Evolutionary conservation across 2,888 invertebrate genomes (phyloP), one percentile per base, ranked within the genome.

Genomic region (Euphydryas editha): DNA sequence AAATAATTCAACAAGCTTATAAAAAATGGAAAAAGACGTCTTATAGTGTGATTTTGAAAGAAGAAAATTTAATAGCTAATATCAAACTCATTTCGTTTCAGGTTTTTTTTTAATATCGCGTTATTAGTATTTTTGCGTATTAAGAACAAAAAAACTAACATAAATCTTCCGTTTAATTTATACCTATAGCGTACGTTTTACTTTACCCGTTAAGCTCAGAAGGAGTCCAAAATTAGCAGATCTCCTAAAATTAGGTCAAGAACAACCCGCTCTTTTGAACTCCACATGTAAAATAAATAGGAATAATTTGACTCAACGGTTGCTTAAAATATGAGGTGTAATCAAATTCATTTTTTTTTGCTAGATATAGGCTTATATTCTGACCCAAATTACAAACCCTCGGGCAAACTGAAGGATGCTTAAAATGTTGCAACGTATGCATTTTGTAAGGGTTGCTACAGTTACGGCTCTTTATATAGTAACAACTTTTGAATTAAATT

Each of bases 371-470:
- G 74, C 76, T 69, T 68, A 60, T 66, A 67, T 58, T 78, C 83
- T 88, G 88, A 88, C 88, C 89, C 82, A 85, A 87, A 88, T 88
- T 83, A 85, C 81, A 70, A 75, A 74, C 83, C 81, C 84, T 84
- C 78, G 64, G 75, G 73, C 73, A 65, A 67, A 66, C 75, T 80
- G 68, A 72, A 88, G 87, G 75, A 80, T 79, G 70, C 87, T 88
- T 68, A 60, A 60, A 75, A 79, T 79, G 44, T 51, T 81, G 81
- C 85, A 81, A 79, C 83, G 81, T 81, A 79, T 84, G 85, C 86
- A 85, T 81, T 78, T 68, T 58, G 63, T 59, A 72, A 73, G 73
- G 69, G 73, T 36, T 72, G 69, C 67, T 64, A 49, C 49, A 46
- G 42, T 44, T 64, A 54, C 44, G 62, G 13, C 49, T 54, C 54